phyloP scores from a whole-genome alignment of 2,888 invertebrate genomes.

The Eretmocerus hayati region DNA sequence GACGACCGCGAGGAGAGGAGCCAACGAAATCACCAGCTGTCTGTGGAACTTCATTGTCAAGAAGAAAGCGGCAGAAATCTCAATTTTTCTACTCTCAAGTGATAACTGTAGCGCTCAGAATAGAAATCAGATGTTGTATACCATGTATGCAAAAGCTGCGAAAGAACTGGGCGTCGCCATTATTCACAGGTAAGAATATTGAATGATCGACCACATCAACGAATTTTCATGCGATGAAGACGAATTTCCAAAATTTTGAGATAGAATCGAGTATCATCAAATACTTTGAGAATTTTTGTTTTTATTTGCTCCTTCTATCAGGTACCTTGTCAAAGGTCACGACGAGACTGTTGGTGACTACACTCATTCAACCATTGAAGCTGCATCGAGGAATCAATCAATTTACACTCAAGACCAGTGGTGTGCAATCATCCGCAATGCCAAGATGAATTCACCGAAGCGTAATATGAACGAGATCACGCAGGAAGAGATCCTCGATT shows the following conservation, averaged over 20 bases:
- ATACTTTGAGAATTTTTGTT: background rate
- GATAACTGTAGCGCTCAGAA: conserved; percentile 9
- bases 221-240: too few relatives aligned
- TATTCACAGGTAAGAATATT: conserved; percentile 4
- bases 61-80: conserved; percentile 1
- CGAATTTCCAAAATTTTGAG: too few relatives aligned
- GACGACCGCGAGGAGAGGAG: conserved; percentile 8
- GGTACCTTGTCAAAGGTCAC: background rate
- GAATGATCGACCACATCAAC: too few relatives aligned
- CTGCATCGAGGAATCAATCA: background rate
- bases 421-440: background rate
- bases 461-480: background rate
- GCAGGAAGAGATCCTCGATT: background rate
- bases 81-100: conserved; percentile 2
- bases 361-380: conserved; percentile 5
- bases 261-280: too few relatives aligned
- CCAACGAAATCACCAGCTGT: conserved; percentile 6
- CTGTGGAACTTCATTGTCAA: conserved; percentile 6
- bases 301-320: background rate
- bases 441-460: background rate
- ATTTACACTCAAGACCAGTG: conserved; percentile 1
- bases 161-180: conserved; percentile 3
- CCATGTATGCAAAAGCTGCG: conserved; percentile 12
- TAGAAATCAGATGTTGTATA: conserved; percentile 11
- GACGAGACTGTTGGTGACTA: conserved; percentile 3